Conservation (phyloP, 2,888 invertebrate species). For the Spilosoma lubricipeda region DNA sequence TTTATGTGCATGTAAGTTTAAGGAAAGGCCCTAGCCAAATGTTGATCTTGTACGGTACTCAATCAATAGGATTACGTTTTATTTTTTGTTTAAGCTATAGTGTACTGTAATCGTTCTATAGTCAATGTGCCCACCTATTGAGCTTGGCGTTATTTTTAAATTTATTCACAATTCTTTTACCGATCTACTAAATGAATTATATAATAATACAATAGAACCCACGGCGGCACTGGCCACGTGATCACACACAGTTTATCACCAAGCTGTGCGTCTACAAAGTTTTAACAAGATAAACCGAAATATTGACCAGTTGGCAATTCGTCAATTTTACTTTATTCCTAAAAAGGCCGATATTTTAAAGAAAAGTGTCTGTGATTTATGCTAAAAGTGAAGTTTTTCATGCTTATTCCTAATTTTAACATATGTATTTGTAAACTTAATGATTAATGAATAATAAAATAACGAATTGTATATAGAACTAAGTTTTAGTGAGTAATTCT, state of each 20-base stretch:
- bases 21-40: slow-evolving; percentile 54
- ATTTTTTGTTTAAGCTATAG: slow-evolving; percentile 61
- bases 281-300: slow-evolving; percentile 7
- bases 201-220: neutral
- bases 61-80: slow-evolving; percentile 57
- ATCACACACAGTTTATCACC: slow-evolving; percentile 3
- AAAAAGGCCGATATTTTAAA: slow-evolving; percentile 71
- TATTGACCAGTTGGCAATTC: slow-evolving; percentile 31
- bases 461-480: slow-evolving; percentile 76
- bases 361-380: slow-evolving; percentile 85
- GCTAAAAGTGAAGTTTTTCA: slow-evolving; percentile 76
- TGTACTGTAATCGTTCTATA: slow-evolving; percentile 69
- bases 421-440: slow-evolving; percentile 69
- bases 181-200: slow-evolving; percentile 20
- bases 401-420: slow-evolving; percentile 81
- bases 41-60: slow-evolving; percentile 55
- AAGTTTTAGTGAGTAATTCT: slow-evolving; percentile 70
- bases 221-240: slow-evolving; percentile 6
- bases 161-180: slow-evolving; percentile 52
- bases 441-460: slow-evolving; percentile 55
- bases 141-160: slow-evolving; percentile 64
- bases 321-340: slow-evolving; percentile 54
- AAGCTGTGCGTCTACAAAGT: slow-evolving; percentile 5
- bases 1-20: slow-evolving; percentile 40
- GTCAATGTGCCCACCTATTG: slow-evolving; percentile 82